Evolutionary conservation across 2,113 vertebrate species (phyloP).

Genomic region (Strix uralensis): DNA sequence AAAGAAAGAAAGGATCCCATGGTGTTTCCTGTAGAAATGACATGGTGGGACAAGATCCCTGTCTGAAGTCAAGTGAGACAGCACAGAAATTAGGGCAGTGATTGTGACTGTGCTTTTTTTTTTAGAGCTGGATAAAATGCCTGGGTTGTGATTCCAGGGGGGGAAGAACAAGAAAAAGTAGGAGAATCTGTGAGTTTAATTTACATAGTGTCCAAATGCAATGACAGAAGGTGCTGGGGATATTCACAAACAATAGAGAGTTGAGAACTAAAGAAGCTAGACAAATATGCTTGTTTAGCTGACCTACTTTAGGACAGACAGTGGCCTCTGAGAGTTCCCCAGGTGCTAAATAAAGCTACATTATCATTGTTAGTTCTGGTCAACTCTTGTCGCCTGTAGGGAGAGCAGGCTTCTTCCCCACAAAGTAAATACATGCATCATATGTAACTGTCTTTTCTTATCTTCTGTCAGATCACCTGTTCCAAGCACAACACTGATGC

Average conservation of each 20-base stretch:
- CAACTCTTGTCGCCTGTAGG: neutral
- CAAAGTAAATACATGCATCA: neutral
- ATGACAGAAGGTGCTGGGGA: neutral
- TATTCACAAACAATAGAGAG: neutral
- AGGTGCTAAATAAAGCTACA: neutral
- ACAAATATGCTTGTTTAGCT: neutral
- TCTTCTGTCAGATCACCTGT: neutral
- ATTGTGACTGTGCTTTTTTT: neutral
- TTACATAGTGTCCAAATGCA: rapidly evolving
- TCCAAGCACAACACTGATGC: neutral
- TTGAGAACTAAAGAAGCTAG: neutral
- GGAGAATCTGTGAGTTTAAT: neutral
- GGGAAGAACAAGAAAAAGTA: neutral
- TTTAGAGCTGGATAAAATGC: neutral
- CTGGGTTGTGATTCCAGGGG: neutral
- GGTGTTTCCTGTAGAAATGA: neutral
- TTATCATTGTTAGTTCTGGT: neutral
- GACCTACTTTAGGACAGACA: neutral
- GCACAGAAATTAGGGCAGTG: neutral
- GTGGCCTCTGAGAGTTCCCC: neutral
- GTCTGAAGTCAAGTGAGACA: neutral
- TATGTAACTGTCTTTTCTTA: neutral
- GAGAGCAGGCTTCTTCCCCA: neutral
- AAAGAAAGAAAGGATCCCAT: neutral
- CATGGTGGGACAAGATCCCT: neutral